Percentiles rank a stretch among this genome's conserved stretches.
phyloP scores from a whole-genome alignment of 2,888 invertebrate genomes.

The Pherbina coryleti region DNA sequence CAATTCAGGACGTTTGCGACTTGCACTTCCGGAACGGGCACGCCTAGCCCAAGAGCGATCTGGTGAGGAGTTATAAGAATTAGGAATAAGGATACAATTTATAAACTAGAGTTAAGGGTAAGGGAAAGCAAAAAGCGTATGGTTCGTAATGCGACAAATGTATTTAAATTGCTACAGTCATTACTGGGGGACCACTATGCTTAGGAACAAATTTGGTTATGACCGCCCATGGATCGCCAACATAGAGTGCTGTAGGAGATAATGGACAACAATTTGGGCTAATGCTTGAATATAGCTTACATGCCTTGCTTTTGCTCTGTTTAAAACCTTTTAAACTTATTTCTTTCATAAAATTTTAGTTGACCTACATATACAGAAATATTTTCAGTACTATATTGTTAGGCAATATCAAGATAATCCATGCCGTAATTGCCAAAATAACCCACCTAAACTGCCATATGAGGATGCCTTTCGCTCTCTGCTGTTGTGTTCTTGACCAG shows the following conservation, averaged over 20 bases:
- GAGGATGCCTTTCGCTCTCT: conserved; percentile 77
- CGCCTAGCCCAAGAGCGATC: conserved; percentile 92
- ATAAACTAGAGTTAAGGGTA: too few species aligned
- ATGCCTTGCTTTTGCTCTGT: conserved; percentile 11
- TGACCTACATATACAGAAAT: conserved; percentile 23
- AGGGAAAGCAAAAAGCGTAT: too few species aligned
- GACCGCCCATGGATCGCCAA: too few species aligned
- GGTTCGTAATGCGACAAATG: too few species aligned
- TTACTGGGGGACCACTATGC: too few species aligned
- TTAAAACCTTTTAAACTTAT: conserved; percentile 16
- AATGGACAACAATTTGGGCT: background rate
- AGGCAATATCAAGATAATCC: background rate
- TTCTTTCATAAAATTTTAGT: conserved; percentile 20
- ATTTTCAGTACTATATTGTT: background rate
- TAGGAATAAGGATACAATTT: too few species aligned
- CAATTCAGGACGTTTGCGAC: conserved; percentile 83
- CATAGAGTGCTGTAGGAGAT: too few species aligned
- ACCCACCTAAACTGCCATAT: conserved; percentile 84
- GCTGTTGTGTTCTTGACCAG: conserved; percentile 79
- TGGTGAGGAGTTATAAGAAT: conserved; percentile 53
- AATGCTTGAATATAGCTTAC: conserved; percentile 26
- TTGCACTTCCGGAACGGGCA: conserved; percentile 76
- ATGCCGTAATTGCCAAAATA: background rate
- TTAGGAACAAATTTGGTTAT: too few species aligned
- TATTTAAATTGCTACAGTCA: too few species aligned